These are phyloP conservation scores for Leptopilina clavipes DNA, from an alignment of 1,140 invertebrate species.

Conservation along the genomic window DNA sequence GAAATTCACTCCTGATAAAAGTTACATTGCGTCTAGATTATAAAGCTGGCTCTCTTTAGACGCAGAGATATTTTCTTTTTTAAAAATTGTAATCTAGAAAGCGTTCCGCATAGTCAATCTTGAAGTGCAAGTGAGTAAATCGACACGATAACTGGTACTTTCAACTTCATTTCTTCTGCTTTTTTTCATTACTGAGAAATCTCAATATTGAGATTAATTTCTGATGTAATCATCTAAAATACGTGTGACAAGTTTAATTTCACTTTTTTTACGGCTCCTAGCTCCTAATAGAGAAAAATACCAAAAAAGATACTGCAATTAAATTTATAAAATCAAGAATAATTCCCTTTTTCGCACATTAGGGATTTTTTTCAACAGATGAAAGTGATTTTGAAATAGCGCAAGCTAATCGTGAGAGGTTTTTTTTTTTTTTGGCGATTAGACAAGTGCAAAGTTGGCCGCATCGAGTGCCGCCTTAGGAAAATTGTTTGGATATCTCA, in stretches of 20 bases:
- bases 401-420: neutral
- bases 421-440: neutral
- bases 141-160: conserved; percentile 49
- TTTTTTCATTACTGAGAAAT: neutral
- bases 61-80: conserved; percentile 51
- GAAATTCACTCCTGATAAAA: conserved; percentile 35
- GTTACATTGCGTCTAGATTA: neutral
- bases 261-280: too few species aligned
- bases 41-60: conserved; percentile 46
- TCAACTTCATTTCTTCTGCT: conserved; percentile 53
- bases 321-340: too few species aligned
- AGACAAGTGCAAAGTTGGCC: neutral
- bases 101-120: conserved; percentile 51
- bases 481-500: conserved; percentile 33
- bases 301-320: too few species aligned
- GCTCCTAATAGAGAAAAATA: too few species aligned
- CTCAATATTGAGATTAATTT: neutral
- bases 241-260: too few species aligned
- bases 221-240: too few species aligned
- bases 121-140: conserved; percentile 57
- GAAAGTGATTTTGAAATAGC: neutral
- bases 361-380: neutral
- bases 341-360: too few species aligned
- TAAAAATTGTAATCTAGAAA: conserved; percentile 49
- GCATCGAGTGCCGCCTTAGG: conserved; percentile 20